phyloP scores from a whole-genome alignment of 2,113 vertebrate species.

The Thamnaconus septentrionalis region DNA sequence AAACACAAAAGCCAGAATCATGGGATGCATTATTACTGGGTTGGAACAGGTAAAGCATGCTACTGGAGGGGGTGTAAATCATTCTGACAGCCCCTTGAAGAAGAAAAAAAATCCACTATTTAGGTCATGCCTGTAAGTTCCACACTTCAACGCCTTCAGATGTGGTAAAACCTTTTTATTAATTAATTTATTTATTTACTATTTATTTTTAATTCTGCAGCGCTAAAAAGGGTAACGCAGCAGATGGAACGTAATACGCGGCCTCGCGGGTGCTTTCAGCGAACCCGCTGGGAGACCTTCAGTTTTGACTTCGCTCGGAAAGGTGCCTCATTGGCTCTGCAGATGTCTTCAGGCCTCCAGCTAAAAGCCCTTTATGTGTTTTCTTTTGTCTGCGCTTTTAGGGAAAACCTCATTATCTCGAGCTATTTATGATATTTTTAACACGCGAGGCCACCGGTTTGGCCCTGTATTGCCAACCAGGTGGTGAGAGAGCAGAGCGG shows the following conservation, averaged over 20 bases:
- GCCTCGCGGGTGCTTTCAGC: conserved; percentile 14
- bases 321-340: conserved; percentile 10
- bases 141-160: conserved; percentile 48
- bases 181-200: too few relatives aligned
- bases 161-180: conserved; percentile 48
- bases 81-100: conserved; percentile 28
- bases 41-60: conserved; percentile 17
- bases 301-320: conserved; percentile 23
- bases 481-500: too few relatives aligned
- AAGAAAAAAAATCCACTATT: conserved; percentile 38
- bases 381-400: neutral
- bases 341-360: conserved; percentile 6
- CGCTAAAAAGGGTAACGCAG: conserved; percentile 10
- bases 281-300: conserved; percentile 22
- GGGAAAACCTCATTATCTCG: neutral
- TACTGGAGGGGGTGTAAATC: conserved; percentile 33
- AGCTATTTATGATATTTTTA: neutral
- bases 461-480: too few relatives aligned
- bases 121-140: conserved; percentile 42
- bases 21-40: conserved; percentile 21
- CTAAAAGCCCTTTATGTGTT: conserved; percentile 1
- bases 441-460: neutral
- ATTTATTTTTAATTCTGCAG: conserved; percentile 12
- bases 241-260: conserved; percentile 29
- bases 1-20: conserved; percentile 27